Conservation (phyloP, 2,797 vertebrate species). For the Salmo trutta region DNA sequence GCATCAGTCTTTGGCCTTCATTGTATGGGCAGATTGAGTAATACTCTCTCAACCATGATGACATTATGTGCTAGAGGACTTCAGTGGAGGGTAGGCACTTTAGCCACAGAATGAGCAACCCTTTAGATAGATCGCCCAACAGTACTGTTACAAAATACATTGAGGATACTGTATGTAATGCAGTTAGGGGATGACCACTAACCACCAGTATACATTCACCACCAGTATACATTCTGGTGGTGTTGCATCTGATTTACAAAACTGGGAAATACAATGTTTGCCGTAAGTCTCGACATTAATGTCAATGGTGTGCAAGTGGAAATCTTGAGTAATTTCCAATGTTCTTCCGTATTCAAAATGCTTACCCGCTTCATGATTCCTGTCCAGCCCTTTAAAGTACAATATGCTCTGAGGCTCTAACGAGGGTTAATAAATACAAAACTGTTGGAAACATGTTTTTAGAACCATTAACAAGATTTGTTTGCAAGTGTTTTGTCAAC, state of each 20-base stretch:
- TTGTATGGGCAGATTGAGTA: not conserved
- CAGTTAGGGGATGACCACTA: not conserved
- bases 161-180: not conserved
- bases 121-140: not conserved
- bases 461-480: constrained; percentile 1
- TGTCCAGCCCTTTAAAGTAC: not conserved
- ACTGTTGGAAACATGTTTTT: not conserved
- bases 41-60: not conserved
- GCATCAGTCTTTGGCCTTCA: not conserved
- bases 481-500: not conserved
- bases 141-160: not conserved
- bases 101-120: too few relatives aligned
- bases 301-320: not conserved
- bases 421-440: not conserved
- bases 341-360: not conserved
- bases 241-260: not conserved
- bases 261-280: not conserved
- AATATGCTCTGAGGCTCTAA: not conserved
- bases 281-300: not conserved
- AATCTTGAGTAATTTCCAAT: not conserved
- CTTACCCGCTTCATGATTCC: not conserved
- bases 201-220: too few relatives aligned
- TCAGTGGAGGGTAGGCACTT: not conserved
- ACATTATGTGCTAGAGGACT: not conserved
- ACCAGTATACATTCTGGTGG: not conserved